Evolutionary conservation across 2,888 invertebrate species (phyloP), one percentile per base, ranked within the genome.

Genomic region (Hydrotaea diabolus): DNA sequence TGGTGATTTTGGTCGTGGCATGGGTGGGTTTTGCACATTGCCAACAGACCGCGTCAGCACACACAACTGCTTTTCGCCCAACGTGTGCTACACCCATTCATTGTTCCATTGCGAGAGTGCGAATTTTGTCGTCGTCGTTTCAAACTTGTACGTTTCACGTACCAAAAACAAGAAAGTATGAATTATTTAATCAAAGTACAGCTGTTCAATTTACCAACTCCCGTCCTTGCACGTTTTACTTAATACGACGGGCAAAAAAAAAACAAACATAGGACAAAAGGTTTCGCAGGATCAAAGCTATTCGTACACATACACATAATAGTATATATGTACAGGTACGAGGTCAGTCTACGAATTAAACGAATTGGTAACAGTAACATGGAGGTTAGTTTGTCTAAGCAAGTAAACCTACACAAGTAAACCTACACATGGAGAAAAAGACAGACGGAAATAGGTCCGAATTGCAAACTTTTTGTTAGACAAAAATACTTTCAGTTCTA

Each of bases 111-210:
- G 23, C 43, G 53, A 59, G 74, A 66, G 72, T 72, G 57, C 9
- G 7, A 49, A 46, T 19, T 55, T 43, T 49, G 36, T 59, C 55
- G 17, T 66, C 43, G 17, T 66, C 64, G 39, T 53, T 36, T 43
- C 21, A 8, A 21, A 62, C 62, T 69, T 39, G 5, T 43, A 11
- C 66, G 13, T 39, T 39, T 39, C 3, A 21, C 59, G 23, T 59
- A 66, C 77, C 74, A 77, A 31, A 31, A 31, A 31, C 2, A 66
- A 80, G 74, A 77, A 59, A 59, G 31, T 62, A 23, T 81, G 76
- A 79, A 78, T 81, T 84, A 84, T 84, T 84, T 81, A 84, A 84
- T 84, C 72, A 84, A 78, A 81, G 81, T 84, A 81, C 80, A 84
- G 84, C 84, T 84, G 84, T 84, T 84, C 66, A 53, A 79, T 84